These are phyloP conservation scores for Anoncus sp. DNA, from an alignment of 2,888 invertebrate species.

Conservation along the genomic window DNA sequence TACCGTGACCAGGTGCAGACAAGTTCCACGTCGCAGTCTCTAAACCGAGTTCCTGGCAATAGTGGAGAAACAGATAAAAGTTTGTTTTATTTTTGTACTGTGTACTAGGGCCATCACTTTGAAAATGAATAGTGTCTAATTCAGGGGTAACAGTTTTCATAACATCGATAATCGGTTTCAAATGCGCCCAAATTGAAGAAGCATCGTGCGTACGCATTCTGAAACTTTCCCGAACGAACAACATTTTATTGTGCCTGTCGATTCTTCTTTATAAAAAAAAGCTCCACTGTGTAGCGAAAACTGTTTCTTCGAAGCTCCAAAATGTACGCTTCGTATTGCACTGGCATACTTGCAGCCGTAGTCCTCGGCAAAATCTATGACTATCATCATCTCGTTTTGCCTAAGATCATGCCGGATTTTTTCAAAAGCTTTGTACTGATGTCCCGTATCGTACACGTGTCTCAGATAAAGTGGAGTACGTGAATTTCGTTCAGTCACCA, in stretches of 20 bases:
- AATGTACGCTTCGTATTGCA: conserved; percentile 21
- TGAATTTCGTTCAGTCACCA: background rate
- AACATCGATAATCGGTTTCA: conserved; percentile 38
- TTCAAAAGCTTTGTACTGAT: conserved; percentile 14
- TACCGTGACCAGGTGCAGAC: conserved; percentile 29
- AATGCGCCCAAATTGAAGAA: conserved; percentile 39
- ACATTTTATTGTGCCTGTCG: conserved; percentile 5
- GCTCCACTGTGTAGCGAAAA: conserved; percentile 11
- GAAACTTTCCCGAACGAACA: conserved; percentile 16
- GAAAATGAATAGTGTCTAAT: conserved; percentile 44
- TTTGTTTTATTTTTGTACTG: conserved; percentile 38
- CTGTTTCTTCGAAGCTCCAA: conserved; percentile 16
- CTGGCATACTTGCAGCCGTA: conserved; percentile 4
- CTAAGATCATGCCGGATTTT: conserved; percentile 7
- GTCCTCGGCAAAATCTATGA: conserved; percentile 14
- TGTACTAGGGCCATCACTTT: conserved; percentile 43
- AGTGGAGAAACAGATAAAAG: conserved; percentile 37
- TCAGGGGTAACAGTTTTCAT: conserved; percentile 35
- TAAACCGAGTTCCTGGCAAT: conserved; percentile 33
- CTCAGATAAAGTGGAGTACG: background rate
- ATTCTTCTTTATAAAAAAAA: conserved; percentile 17
- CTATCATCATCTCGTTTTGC: background rate
- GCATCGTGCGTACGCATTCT: conserved; percentile 8
- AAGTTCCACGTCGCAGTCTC: conserved; percentile 37
- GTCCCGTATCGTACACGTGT: background rate